Base-by-base conservation (phyloP, 2,113 vertebrate genomes). In the Peromyscus polionotus region DNA sequence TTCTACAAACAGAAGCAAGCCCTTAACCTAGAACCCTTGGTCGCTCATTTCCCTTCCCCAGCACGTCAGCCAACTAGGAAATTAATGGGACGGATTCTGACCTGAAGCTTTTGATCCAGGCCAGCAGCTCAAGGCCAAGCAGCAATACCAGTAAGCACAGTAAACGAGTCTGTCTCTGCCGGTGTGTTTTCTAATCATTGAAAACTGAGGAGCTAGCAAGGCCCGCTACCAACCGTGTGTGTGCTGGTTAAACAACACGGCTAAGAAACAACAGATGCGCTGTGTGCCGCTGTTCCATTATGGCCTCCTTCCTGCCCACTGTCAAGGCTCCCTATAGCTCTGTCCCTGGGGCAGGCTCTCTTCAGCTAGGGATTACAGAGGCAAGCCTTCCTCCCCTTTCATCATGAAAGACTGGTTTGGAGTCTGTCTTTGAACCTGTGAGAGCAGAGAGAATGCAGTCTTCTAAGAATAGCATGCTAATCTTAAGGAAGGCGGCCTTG, bases 1-100 rank as follows among this genome's bases (percentile, higher is more conserved):
- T 68, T 96, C 83, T 92, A n/a, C 51, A 54, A 67, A 88, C 2
- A 22, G 22, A 94, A 61, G 59, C n/a, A 94, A 61, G 59, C n/a
- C 59, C 11, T 45, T 22, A 81, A n/a, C n/a, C 57, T 81, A 26
- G 59, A n/a, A 87, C 85, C 22, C 14, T 36, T 72, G 28, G 17
- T 70, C 0, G 3, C 42, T 59, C 70, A 36, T 39, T 63, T 88
- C 19, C 65, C 28, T 54, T 51, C 81, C 19, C n/a, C 61, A 68
- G 0, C 11, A 45, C 2, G 57, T 0, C 20, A 51, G 9, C 7
- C 22, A 24, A 20, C 24, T 90, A 22, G 28, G 22, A 65, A 42
- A 61, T 39, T 6, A 9, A 59, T 72, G 20, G 63, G 92, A 68
- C 1, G 1, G 4, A 12, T 54, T 87, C 88, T 36, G 39, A 76